A percentile compares a stretch with the other conserved stretches of the same genome.
phyloP scores from a whole-genome alignment of 2,113 vertebrate species.

The Sakesphorus luctuosus region DNA sequence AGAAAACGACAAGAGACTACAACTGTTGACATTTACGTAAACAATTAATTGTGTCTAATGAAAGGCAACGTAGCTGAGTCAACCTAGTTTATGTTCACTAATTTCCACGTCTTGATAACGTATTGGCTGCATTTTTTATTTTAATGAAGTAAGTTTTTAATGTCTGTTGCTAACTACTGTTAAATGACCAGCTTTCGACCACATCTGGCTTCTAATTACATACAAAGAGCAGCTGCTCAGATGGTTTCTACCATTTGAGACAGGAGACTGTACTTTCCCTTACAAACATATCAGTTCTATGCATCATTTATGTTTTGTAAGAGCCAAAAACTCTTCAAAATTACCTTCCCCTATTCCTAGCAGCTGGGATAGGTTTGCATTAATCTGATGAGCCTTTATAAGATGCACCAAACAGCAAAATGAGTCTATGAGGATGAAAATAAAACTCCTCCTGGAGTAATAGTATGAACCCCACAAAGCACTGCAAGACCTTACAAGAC shows the following conservation, averaged over 20 bases:
- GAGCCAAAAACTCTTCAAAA: neutral
- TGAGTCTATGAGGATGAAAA: neutral
- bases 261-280: neutral
- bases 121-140: neutral
- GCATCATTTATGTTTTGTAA: neutral
- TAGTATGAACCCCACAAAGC: neutral
- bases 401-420: neutral
- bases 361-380: neutral
- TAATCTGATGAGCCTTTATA: neutral
- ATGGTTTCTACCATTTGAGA: neutral
- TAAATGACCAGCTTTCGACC: constrained; percentile 9
- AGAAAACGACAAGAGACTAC: neutral
- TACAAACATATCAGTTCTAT: neutral
- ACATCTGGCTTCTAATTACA: constrained; percentile 23
- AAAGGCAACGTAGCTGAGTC: neutral
- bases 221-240: neutral
- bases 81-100: neutral
- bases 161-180: neutral
- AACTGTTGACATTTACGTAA: neutral
- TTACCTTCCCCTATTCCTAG: neutral
- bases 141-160: neutral
- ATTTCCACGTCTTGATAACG: neutral
- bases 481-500: neutral
- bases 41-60: neutral
- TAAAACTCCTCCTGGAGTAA: neutral